Evolutionary conservation across 2,888 invertebrate genomes (phyloP).

Genomic region (Ceramica pisi): DNA sequence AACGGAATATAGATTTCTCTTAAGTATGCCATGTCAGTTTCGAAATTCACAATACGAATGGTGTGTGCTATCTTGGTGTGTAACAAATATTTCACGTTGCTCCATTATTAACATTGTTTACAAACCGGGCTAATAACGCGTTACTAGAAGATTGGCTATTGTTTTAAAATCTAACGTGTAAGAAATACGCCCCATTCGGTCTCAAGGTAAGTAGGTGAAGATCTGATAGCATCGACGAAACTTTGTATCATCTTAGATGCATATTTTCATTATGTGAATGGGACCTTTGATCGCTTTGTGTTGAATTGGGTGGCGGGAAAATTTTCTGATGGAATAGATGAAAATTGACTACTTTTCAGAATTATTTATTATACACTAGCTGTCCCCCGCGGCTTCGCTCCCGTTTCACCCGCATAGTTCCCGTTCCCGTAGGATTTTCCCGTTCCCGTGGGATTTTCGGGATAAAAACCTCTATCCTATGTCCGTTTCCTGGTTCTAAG

Average conservation of each 20-base stretch:
- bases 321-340: background rate
- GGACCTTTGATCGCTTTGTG: slow-evolving; percentile 14
- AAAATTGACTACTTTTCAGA: background rate
- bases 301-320: background rate
- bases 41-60: slow-evolving; percentile 50
- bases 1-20: slow-evolving; percentile 8
- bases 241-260: slow-evolving; percentile 46
- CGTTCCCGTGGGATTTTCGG: too few relatives aligned
- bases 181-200: slow-evolving; percentile 76
- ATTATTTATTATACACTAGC: too few relatives aligned
- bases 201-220: slow-evolving; percentile 68
- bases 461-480: too few relatives aligned
- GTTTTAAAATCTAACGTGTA: slow-evolving; percentile 74
- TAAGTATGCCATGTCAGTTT: slow-evolving; percentile 24
- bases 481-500: too few relatives aligned
- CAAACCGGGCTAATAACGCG: slow-evolving; percentile 76
- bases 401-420: too few relatives aligned
- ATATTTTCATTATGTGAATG: slow-evolving; percentile 45
- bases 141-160: slow-evolving; percentile 80
- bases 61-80: slow-evolving; percentile 48
- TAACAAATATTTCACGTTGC: slow-evolving; percentile 53
- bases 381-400: too few relatives aligned
- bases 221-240: slow-evolving; percentile 56
- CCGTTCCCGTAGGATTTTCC: too few relatives aligned
- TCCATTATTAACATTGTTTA: slow-evolving; percentile 66